Evolutionary conservation across 2,888 invertebrate species (phyloP).

Genomic region (Epistrophella euchroma): DNA sequence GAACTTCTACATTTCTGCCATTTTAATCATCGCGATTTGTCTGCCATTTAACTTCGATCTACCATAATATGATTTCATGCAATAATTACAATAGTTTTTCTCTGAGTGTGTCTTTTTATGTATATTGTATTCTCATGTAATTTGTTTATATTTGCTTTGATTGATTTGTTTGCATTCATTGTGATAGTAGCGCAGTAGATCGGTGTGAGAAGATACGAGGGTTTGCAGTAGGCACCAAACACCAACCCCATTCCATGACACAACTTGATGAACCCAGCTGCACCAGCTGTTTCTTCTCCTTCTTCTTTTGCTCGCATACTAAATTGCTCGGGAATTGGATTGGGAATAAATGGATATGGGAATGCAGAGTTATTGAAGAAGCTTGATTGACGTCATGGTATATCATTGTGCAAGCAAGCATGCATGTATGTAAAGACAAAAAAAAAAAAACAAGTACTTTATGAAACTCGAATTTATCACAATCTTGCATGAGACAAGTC

Average conservation of each 20-base stretch:
- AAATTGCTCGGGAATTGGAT: constrained; percentile 53
- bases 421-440: constrained; percentile 9
- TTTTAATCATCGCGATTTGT: too few species aligned
- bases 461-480: constrained; percentile 60
- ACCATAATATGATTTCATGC: too few species aligned
- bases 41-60: too few species aligned
- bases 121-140: constrained; percentile 33
- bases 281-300: constrained; percentile 38
- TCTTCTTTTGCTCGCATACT: constrained; percentile 23
- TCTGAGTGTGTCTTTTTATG: background rate
- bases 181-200: constrained; percentile 23
- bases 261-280: constrained; percentile 65
- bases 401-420: constrained; percentile 28
- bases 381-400: constrained; percentile 63
- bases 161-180: constrained; percentile 75
- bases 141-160: constrained; percentile 71
- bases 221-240: background rate
- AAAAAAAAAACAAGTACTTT: constrained; percentile 1
- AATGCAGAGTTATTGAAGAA: constrained; percentile 36
- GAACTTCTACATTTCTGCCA: too few species aligned
- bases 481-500: constrained; percentile 52
- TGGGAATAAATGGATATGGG: constrained; percentile 42
- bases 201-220: constrained; percentile 2
- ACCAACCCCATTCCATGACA: constrained; percentile 15
- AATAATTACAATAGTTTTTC: background rate